Percentiles rank a stretch among this genome's conserved stretches.
These are phyloP conservation scores for Halcyon badia DNA, from an alignment of 2,797 vertebrate species.

Conservation along the genomic window DNA sequence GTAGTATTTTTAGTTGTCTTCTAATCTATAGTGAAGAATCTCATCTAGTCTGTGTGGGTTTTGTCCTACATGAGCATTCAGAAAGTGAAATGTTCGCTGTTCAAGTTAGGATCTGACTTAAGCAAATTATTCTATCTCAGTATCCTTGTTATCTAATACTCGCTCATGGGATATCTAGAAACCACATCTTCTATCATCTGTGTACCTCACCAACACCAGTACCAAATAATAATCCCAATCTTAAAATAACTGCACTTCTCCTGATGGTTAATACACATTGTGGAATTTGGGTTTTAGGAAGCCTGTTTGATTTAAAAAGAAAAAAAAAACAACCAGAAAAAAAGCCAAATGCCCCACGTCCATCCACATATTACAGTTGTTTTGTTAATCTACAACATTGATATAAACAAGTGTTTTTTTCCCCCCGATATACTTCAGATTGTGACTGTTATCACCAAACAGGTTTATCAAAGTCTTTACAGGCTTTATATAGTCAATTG, in stretches of 20 bases:
- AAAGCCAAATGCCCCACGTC: rapidly evolving
- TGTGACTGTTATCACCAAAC: neutral
- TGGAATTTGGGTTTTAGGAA: neutral
- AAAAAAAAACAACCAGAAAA: too few relatives aligned
- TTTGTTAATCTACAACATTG: neutral
- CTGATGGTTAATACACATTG: neutral
- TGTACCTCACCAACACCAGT: neutral
- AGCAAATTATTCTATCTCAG: neutral
- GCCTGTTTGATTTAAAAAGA: neutral
- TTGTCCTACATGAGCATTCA: neutral
- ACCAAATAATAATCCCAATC: neutral
- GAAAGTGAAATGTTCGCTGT: neutral
- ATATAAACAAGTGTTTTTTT: neutral
- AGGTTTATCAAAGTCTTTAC: neutral
- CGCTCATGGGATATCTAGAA: neutral
- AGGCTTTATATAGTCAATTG: neutral
- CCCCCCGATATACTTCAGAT: neutral
- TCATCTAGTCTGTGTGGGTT: neutral
- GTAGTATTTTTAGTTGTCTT: neutral
- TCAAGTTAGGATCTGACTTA: neutral
- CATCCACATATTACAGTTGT: neutral
- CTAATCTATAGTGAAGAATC: neutral
- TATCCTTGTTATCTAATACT: neutral
- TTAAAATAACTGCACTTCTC: neutral
- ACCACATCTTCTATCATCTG: neutral